Evolutionary conservation across 2,888 invertebrate genomes (phyloP), one percentile per base, ranked within the genome.

Genomic region (Philhelius pedissequus): DNA sequence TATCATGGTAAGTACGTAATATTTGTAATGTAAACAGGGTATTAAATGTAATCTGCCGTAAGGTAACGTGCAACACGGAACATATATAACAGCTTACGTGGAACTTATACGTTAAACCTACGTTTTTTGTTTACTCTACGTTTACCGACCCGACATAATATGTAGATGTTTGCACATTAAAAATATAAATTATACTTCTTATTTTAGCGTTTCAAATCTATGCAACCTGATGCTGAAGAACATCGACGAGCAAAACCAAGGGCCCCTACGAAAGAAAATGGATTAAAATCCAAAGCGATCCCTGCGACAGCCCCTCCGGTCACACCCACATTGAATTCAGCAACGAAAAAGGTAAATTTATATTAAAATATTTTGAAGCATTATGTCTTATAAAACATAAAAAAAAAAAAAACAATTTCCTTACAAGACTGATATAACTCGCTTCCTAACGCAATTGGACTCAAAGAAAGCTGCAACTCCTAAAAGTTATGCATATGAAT

Each of bases 211-310:
- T 88, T 89, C 56, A 91, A 90, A 86, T 89, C 88, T 64, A 90
- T 91, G 88, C 91, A 90, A 86, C 89, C 91, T 8, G 89, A 90
- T 64, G 89, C 90, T 0, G 91, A 91, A 71, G 88, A 88, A 56
- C 88, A 88, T 64, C 89, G 88, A 58, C 87, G 89, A 25, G 76
- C 87, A 70, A 88, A 88, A 9, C 87, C 56, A 89, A 88, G 5
- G 73, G 77, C 50, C 87, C 70, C 35, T 58, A 87, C 89, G n/a
- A 84, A 84, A 54, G 84, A 84, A 30, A 84, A 80, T 35, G 71
- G 38, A 27, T 7, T 76, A 11, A 84, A 73, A 13, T 11, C 75
- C 9, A 84, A 84, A 45, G 35, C 60, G 56, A 18, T 68, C 4
- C 52, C 69, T 4, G 20, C 50, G 15, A 71, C 75, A 35, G 64